Base-by-base conservation (phyloP, 2,113 vertebrate genomes). In the Hemicordylus capensis region DNA sequence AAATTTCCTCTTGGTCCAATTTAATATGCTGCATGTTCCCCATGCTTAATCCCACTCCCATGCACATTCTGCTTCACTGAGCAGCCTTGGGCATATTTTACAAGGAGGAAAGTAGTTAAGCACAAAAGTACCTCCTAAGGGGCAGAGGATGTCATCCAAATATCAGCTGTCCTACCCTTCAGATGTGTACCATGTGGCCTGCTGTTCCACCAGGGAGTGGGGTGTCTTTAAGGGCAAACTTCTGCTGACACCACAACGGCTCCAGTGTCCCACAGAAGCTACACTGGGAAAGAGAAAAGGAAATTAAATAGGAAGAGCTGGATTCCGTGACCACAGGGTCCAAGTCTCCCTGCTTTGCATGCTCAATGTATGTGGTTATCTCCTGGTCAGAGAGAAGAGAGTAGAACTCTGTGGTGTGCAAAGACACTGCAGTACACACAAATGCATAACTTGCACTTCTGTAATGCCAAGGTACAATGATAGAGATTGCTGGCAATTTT, bases 261-360 rank as follows among this genome's bases (percentile, higher is more conserved):
- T 96, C 96, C 96, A 95, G 95, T 96, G 95, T 96, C 96, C 95
- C 96, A 96, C 94, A 96, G 93, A 97, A 96, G 95, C 96, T 97
- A 97, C 93, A 95, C 96, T 96, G 93, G 94, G 95, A 95, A 94
- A 97, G 94, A 97, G 93, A 96, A 95, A 93, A 94, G 94, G 94
- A 96, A 95, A 96, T 96, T 96, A 96, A 95, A 96, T 95, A 94
- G 93, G 87, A 95, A 95, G 95, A 96, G 95, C 95, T 96, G 81
- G 91, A 91, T 95, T 91, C 14, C 90, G 85, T 81, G 89, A 92
- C 90, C 87, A 73, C 31, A 78, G 3, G 95, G 91, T 56, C 88
- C 81, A 88, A 87, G 79, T 83, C 84, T 95, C 85, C 90, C 94
- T 93, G 94, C 69, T 88, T 93, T 92, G 94, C 94, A 95, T 95